Evolutionary conservation across 1,140 invertebrate species (phyloP), one percentile per base, ranked within the genome.

Genomic region (Branchinecta lindahli): DNA sequence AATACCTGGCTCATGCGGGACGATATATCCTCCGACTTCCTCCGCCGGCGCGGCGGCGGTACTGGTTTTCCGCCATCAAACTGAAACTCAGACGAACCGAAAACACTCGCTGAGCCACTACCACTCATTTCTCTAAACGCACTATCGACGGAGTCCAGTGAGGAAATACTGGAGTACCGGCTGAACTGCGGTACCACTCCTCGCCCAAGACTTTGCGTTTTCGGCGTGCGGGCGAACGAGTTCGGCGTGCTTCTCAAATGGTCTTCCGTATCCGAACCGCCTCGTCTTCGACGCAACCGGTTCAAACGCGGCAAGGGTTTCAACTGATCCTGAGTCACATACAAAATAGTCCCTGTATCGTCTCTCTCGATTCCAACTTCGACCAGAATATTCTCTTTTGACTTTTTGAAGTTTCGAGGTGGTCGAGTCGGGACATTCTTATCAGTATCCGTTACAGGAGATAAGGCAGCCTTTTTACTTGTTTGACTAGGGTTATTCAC

Each of bases 11-110:
- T 8, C 7, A 70, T 45, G 21, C 44, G 15, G 8, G 20, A n/a
- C 15, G 44, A 66, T 10, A 21, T 47, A 44, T 71, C 70, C 18
- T 44, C 67, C 5, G 66, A 70, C 68, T 69, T 70, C 66, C 66
- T 69, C 67, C 68, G 44, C 20, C 71, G 44, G 15, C 71, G 18
- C 33, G 71, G 71, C n/a, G 71, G 71, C 9, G 71, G 68, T 44
- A 69, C 44, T 12, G 71, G 71, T n/a, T 44, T 18, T 8, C 15
- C 7, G 44, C 6, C 47, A 45, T 67, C 21, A n/a, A 33, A 18
- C 15, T 68, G 5, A 18, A 15, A 45, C 6, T n/a, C 9, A 7
- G 20, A 9, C 44, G 65, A 45, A 20, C 45, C 44, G 66, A 46
- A 18, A 45, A 45, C 46, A 45, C n/a, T 52, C 44, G 18, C 68